Evolutionary conservation across 2,113 vertebrate species (phyloP).

Genomic region (Mungos mungo): DNA sequence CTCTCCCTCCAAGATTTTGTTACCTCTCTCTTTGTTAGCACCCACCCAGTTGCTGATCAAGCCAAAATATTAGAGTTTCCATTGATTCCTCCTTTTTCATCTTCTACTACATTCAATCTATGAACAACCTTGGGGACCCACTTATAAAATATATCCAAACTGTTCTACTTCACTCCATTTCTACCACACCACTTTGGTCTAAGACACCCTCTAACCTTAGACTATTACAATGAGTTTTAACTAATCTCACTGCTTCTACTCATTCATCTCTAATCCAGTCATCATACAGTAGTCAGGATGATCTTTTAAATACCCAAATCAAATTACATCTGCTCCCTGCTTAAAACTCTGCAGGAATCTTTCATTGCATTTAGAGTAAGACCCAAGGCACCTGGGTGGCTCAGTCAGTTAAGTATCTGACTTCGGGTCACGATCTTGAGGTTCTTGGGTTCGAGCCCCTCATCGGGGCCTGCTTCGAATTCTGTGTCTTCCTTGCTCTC

Average conservation of each 20-base stretch:
- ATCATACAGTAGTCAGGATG: neutral
- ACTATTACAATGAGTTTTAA: neutral
- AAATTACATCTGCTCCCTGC: neutral
- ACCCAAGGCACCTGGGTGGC: neutral
- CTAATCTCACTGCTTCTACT: neutral
- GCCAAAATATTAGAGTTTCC: neutral
- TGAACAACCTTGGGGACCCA: neutral
- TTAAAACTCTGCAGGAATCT: neutral
- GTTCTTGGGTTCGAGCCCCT: no score
- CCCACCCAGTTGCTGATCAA: neutral
- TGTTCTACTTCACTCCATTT: neutral
- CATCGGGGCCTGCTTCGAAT: no score
- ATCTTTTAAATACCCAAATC: neutral
- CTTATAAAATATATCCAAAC: neutral
- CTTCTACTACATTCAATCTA: neutral
- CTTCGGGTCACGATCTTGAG: no score
- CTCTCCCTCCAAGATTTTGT: neutral
- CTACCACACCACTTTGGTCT: neutral
- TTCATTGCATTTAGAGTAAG: neutral
- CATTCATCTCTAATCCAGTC: neutral
- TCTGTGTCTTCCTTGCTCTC: no score
- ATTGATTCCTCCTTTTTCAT: neutral
- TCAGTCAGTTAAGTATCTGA: no score
- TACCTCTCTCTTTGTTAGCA: neutral
- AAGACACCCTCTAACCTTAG: neutral